phyloP scores from a whole-genome alignment of 2,113 vertebrate genomes.

The Entelurus aequoreus region DNA sequence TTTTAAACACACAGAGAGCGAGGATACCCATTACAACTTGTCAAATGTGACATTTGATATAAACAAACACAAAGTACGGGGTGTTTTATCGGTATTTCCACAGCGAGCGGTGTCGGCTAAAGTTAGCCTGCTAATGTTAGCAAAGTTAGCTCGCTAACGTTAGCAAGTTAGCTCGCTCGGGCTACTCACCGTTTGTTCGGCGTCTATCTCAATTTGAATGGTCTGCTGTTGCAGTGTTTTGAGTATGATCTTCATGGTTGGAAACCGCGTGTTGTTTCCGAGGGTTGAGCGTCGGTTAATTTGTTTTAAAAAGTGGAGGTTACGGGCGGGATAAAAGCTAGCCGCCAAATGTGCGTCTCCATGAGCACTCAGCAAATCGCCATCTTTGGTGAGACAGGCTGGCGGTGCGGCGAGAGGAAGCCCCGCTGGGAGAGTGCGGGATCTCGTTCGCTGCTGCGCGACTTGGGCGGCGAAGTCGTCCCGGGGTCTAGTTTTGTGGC shows the following conservation, averaged over 20 bases:
- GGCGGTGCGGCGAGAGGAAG: constrained; percentile 45
- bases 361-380: constrained; percentile 72
- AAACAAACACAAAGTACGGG: too few relatives aligned
- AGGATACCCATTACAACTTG: not conserved
- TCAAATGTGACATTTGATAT: not conserved
- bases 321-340: constrained; percentile 46
- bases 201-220: constrained; percentile 88
- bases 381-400: constrained; percentile 68
- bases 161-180: constrained; percentile 41
- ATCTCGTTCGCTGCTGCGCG: constrained; percentile 29
- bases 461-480: not conserved
- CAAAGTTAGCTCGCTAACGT: constrained; percentile 12
- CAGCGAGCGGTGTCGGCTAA: constrained; percentile 7
- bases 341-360: constrained; percentile 64
- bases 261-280: constrained; percentile 8
- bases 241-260: constrained; percentile 83
- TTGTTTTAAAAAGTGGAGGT: constrained; percentile 29
- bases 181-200: constrained; percentile 84
- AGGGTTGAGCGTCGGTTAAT: constrained; percentile 19
- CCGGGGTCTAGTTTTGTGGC: not conserved
- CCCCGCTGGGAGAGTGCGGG: constrained; percentile 22
- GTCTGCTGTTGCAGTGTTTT: constrained; percentile 93
- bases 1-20: not conserved
- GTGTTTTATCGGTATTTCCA: not conserved
- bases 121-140: too few relatives aligned